These are phyloP conservation scores for Apis mellifera DNA, from an alignment of 1,140 invertebrate species.

Conservation along the genomic window DNA sequence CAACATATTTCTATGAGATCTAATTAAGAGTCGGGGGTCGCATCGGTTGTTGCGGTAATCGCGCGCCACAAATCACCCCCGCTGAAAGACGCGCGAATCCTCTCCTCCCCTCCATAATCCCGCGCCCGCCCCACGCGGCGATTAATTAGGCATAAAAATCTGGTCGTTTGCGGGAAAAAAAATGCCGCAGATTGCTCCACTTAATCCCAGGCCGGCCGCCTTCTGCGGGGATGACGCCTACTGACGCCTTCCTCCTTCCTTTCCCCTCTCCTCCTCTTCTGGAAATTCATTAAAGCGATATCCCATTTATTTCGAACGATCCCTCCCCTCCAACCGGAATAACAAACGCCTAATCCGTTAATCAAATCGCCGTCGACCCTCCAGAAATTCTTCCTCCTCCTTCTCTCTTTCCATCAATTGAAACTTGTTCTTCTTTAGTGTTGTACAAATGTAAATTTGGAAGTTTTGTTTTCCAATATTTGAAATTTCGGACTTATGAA, in stretches of 20 bases:
- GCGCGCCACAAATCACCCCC: constrained; percentile 67
- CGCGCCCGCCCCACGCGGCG: constrained; percentile 72
- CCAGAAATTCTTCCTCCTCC: neutral
- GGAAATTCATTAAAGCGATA: constrained; percentile 77
- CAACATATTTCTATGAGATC: constrained; percentile 40
- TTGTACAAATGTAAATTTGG: too few relatives aligned
- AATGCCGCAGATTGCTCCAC: constrained; percentile 77
- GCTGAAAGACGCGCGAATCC: constrained; percentile 63
- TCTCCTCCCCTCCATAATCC: constrained; percentile 11
- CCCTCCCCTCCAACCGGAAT: constrained; percentile 69
- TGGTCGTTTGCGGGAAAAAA: constrained; percentile 71
- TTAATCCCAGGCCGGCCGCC: constrained; percentile 74
- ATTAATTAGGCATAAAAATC: constrained; percentile 79
- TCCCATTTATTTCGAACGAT: constrained; percentile 71
- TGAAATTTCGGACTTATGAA: too few relatives aligned
- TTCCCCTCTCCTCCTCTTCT: constrained; percentile 21
- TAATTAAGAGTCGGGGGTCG: constrained; percentile 58
- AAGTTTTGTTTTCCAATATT: too few relatives aligned
- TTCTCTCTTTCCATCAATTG: neutral
- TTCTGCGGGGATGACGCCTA: constrained; percentile 73
- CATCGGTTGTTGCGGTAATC: constrained; percentile 50
- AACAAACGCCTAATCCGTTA: constrained; percentile 67
- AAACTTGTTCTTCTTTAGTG: too few relatives aligned
- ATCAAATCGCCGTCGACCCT: constrained; percentile 37
- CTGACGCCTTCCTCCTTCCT: constrained; percentile 71